Base-by-base conservation (phyloP, 1,140 invertebrate genomes). In the Nymphalis io region DNA sequence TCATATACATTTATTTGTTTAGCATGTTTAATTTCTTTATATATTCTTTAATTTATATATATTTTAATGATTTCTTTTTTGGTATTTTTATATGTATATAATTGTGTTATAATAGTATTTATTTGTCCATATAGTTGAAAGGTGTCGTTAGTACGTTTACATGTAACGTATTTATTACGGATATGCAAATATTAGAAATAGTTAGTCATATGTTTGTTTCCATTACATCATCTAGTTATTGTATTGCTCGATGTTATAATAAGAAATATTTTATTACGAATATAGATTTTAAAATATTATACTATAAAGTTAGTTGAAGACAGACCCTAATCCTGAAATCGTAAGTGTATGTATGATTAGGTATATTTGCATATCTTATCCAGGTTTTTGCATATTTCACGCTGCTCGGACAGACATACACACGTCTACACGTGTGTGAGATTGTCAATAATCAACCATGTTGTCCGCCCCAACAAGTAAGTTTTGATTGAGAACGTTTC, bases 371-470 rank as follows among this genome's bases (percentile, higher is more conserved):
- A 21, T 46, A 38, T 66, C 39, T 70, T 72, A 67, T 66, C 63
- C 73, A 78, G 73, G 76, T 90, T 79, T 82, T 90, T 85, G 78
- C 71, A 64, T 81, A 80, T 88, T 81, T 85, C 82, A 90, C 78
- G 88, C 88, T 88, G 88, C 85, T 84, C 81, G 86, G 96, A 90
- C 95, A 97, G 96, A 96, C 95, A 71, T 97, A 97, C 93, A 97
- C 96, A 81, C 96, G 96, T 89, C 93, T 97, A 71, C 96, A 97
- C 93, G 96, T 97, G 85, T 97, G 96, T 93, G 95, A 96, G 81
- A 92, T 94, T 80, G 94, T 96, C 93, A 96, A 95, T 94, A 95
- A 96, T 88, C 93, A 94, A 78, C 94, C 95, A 63, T 96, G 95
- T 94, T 96, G 95, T 93, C 94, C 95, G 70, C 94, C 95, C 66